Base-by-base conservation (phyloP, 2,797 vertebrate species). In the Gallirallus australis region DNA sequence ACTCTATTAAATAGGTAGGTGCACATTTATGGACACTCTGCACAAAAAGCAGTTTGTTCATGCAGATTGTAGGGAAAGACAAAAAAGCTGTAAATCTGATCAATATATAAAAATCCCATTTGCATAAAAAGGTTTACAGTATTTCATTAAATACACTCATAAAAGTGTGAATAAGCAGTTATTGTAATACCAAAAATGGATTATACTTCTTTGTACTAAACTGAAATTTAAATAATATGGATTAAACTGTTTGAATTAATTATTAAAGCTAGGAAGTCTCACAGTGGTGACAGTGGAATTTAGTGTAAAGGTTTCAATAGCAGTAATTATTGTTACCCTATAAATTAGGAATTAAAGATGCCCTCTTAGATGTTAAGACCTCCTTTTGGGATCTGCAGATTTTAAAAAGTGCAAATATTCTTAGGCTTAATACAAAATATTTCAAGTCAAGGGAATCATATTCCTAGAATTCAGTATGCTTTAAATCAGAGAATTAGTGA, bases 81-180 rank as follows among this genome's bases (percentile, higher is more conserved):
- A 90, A 78, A 63, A 45, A 79, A 69, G 28, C 82, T 56, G 24
- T 70, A 91, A 93, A 94, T 63, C 56, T 86, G 64, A 45, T 92
- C 66, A 57, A 93, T 89, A 90, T 37, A 52, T 60, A 72, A 90
- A 90, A 96, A 12, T 56, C 79, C 0, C 60, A 72, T 93, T 96
- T 89, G 48, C 71, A 88, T 81, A 82, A 91, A 89, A 52, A 76
- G 15, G 23, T 88, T 87, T 84, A 89, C 35, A 90, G 69, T 70
- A 60, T 77, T 95, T 91, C 45, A 94, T 94, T 95, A 92, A 69
- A 89, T 86, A 90, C 69, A 45, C 14, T 73, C 85, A 94, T 82
- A 94, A 95, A 88, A 92, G 30, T 86, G 70, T 85, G 65, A 83
- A 89, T 86, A 96, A 93, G 47, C 69, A 48, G 24, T 63, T 96